Evolutionary conservation across 2,113 vertebrate genomes (phyloP).

Genomic region (Argyrosomus japonicus): DNA sequence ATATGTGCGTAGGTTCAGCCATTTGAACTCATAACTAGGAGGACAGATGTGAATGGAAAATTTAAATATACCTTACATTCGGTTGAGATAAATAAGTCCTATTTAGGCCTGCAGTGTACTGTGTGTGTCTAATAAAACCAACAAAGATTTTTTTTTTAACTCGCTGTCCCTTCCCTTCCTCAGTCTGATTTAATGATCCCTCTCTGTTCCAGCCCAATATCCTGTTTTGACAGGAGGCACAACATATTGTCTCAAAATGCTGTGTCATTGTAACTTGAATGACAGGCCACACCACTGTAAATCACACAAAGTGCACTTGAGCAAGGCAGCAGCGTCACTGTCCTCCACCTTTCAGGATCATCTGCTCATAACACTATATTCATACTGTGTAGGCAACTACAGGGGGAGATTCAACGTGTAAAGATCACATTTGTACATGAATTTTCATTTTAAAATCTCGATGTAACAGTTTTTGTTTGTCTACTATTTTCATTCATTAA

Average conservation of each 20-base stretch:
- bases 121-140: too few relatives aligned
- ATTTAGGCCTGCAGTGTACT: background rate
- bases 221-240: conserved; percentile 5
- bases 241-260: background rate
- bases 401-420: background rate
- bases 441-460: background rate
- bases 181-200: background rate
- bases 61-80: background rate
- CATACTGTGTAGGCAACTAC: background rate
- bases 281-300: conserved; percentile 1
- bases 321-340: conserved; percentile 3
- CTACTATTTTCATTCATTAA: background rate
- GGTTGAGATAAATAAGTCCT: background rate
- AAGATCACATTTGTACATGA: background rate
- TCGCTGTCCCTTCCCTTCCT: background rate
- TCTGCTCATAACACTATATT: background rate
- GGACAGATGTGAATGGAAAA: background rate
- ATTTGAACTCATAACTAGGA: background rate
- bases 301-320: background rate
- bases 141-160: background rate
- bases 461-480: background rate
- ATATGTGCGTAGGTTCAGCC: background rate
- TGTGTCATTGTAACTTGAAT: conserved; percentile 16
- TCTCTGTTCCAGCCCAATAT: background rate
- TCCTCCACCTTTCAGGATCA: background rate